These are phyloP conservation scores for Trisateles emortualis DNA, from an alignment of 2,888 invertebrate genomes.

Conservation along the genomic window DNA sequence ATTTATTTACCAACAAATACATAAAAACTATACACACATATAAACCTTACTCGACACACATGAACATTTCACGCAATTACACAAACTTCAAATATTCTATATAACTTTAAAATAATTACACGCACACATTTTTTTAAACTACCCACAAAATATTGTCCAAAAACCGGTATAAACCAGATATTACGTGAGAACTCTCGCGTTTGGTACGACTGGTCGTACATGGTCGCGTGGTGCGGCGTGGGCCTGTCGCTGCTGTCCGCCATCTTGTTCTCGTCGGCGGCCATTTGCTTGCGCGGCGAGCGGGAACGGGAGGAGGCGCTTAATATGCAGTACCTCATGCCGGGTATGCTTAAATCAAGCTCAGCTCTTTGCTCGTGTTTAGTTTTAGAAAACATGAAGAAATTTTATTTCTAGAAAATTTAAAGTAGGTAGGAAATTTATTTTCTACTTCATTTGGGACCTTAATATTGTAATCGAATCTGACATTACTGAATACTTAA, in stretches of 20 bases:
- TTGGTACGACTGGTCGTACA: slow-evolving; percentile 98
- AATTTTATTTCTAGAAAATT: background rate
- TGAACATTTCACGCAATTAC: background rate
- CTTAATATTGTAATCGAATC: too few species aligned
- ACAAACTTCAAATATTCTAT: slow-evolving; percentile 3
- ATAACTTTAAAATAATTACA: background rate
- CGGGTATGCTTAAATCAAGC: slow-evolving; percentile 88
- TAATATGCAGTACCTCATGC: slow-evolving; percentile 99
- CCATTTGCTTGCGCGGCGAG: slow-evolving; percentile 97
- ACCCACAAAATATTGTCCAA: slow-evolving; percentile 11
- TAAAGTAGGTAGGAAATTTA: background rate
- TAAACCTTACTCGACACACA: background rate
- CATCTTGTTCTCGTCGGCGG: slow-evolving; percentile 97
- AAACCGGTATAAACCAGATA: slow-evolving; percentile 88
- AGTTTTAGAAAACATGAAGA: background rate
- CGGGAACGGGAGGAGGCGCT: slow-evolving; percentile 97
- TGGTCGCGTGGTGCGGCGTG: slow-evolving; percentile 98
- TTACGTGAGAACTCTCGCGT: slow-evolving; percentile 94
- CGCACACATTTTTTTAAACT: slow-evolving; percentile 12
- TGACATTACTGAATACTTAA: too few species aligned
- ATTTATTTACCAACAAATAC: slow-evolving; percentile 32
- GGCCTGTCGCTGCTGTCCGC: slow-evolving; percentile 96
- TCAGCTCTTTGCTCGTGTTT: slow-evolving; percentile 3
- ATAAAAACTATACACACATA: slow-evolving; percentile 14
- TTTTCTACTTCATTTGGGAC: too few species aligned